Percentiles rank a stretch among this genome's conserved stretches.
Conservation (phyloP, 2,888 invertebrate genomes). For the Pandemis corylana region DNA sequence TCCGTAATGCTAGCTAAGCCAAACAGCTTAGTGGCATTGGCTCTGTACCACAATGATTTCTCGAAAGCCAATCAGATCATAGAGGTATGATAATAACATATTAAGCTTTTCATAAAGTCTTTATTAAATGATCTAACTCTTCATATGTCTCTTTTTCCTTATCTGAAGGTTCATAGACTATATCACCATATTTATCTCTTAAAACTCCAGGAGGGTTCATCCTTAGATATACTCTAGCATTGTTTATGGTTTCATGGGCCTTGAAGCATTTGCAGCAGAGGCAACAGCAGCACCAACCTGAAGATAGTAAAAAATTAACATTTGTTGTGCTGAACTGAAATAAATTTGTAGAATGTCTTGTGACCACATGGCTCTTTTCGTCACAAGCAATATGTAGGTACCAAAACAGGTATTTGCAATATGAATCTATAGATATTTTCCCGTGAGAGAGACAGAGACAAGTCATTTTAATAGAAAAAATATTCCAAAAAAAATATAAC, state of each 20-base stretch:
- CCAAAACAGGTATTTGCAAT: too few relatives aligned
- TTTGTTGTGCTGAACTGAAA: neutral
- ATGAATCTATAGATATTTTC: neutral
- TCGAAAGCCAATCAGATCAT: conserved; percentile 91
- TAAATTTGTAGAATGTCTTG: too few relatives aligned
- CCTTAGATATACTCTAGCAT: conserved; percentile 82
- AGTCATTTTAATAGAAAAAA: too few relatives aligned
- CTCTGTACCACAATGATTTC: conserved; percentile 89
- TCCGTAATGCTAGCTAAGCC: conserved; percentile 91
- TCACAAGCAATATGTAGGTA: too few relatives aligned
- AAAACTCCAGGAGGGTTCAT: conserved; percentile 85
- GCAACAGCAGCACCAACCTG: conserved; percentile 88
- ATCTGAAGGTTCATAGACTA: conserved; percentile 81
- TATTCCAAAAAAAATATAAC: neutral
- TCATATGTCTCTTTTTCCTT: conserved; percentile 85
- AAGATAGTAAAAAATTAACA: conserved; percentile 39
- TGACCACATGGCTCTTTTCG: too few relatives aligned
- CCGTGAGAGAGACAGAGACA: neutral
- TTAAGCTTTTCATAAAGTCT: conserved; percentile 66
- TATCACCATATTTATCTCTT: conserved; percentile 60
- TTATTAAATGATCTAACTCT: conserved; percentile 83
- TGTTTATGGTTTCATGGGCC: conserved; percentile 81
- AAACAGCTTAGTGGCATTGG: conserved; percentile 90
- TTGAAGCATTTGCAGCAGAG: conserved; percentile 85
- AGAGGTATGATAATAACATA: conserved; percentile 83